Conservation (phyloP, 2,113 vertebrate species). For the Caracal caracal region DNA sequence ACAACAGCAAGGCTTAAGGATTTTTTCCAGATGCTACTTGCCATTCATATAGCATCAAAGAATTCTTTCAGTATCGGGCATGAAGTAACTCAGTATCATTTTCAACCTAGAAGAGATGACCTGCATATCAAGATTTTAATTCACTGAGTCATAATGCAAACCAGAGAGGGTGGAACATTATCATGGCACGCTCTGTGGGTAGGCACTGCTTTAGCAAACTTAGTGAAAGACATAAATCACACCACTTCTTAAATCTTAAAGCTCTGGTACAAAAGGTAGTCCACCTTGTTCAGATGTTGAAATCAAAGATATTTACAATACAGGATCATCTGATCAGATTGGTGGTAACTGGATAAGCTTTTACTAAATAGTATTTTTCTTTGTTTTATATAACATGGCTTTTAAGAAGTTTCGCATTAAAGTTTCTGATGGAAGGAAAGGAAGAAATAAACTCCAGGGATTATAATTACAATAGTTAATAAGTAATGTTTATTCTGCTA, state of each 20-base stretch:
- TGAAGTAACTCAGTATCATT: conserved; percentile 24
- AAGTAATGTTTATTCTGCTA: neutral
- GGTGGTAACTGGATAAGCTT: conserved; percentile 2
- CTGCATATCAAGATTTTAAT: conserved; percentile 50
- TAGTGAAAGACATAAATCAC: conserved; percentile 11
- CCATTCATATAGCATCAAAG: conserved; percentile 28
- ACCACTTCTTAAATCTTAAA: neutral
- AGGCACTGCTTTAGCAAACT: conserved; percentile 31
- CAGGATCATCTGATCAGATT: neutral
- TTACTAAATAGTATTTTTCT: conserved; percentile 32
- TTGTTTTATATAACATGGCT: neutral
- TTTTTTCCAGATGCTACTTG: conserved; percentile 36
- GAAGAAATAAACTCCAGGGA: neutral
- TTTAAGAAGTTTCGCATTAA: conserved; percentile 27
- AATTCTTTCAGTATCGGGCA: conserved; percentile 26
- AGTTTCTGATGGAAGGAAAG: neutral
- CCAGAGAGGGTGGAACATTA: conserved; percentile 24
- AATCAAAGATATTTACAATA: conserved; percentile 40
- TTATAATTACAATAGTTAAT: conserved; percentile 11
- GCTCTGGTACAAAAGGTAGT: neutral
- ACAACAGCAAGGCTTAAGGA: neutral
- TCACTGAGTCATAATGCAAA: conserved; percentile 53
- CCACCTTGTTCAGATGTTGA: neutral
- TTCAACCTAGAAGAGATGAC: conserved; percentile 18
- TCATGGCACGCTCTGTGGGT: neutral